Evolutionary conservation across 2,888 invertebrate genomes (phyloP), one percentile per base, ranked within the genome.

Genomic region (Eupithecia insigniata): DNA sequence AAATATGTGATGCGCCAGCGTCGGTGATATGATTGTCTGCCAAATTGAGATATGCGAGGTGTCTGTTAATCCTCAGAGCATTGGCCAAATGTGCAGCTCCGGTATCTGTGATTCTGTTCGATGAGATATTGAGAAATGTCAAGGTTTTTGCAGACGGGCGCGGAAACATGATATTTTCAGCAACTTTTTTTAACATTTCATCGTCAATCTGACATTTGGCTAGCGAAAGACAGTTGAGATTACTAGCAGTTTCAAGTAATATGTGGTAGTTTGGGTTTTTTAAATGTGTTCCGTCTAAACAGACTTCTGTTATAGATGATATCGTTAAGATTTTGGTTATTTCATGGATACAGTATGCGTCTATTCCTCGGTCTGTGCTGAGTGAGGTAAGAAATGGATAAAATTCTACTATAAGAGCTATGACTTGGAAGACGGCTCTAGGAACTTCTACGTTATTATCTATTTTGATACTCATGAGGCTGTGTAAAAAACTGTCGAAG

Each of bases 181-280:
- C 30, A 32, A 62, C 34, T 62, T 32, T 62, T 32, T 62, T 3
- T n/a, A 34, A 4, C n/a, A n/a, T 16, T 18, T 22, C 61, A 22
- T 62, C 61, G 22, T n/a, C 12, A n/a, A 62, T 34, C 32, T 30
- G n/a, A 62, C 61, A 34, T 34, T 10, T 62, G n/a, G 61, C 7
- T 34, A 62, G n/a, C n/a, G 61, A 62, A 62, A 62, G 61, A 62
- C 10, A 62, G 10, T n/a, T 34, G 4, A 62, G 30, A 32, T 62
- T 62, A 62, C 61, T n/a, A 8, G 2, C 12, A 32, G 34, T 12
- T 62, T 62, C 61, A 22, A 62, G 61, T n/a, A 62, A 34, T n/a
- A 62, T 62, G n/a, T 32, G 0, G 22, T 62, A 62, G n/a, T 62
- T 62, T 30, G n/a, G 61, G 28, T 32, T n/a, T n/a, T 18, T n/a